Evolutionary conservation across 64 coral and sea anemone genomes (phyloP), one percentile per base, ranked within the genome.

Genomic region (Anthopleura sola): DNA sequence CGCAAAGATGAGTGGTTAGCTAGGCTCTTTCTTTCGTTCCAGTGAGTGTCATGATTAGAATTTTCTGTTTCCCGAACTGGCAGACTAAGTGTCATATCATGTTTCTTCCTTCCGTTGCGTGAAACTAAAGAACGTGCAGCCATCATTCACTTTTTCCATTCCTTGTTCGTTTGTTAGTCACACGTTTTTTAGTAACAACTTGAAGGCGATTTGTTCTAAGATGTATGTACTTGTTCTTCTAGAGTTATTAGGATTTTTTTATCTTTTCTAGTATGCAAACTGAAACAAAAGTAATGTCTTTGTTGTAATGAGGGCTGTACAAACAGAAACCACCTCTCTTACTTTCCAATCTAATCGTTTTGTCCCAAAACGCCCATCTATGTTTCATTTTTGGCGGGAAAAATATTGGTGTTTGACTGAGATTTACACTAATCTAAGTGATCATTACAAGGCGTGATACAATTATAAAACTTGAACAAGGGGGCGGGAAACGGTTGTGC

Each of bases 391-490:
- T 16, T 71, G 10, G 66, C 66, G 66, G 66, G 66, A 71, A 71
- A 34, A 34, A 12, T 71, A 10, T 71, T 34, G 24, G 13, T 71
- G 66, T 71, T 71, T 34, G 66, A 34, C n/a, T 71, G n/a, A 29
- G n/a, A 71, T 71, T 71, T 71, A 29, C 29, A 71, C 66, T 71
- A 71, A 71, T 71, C 44, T 40, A 48, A 79, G 36, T 79, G 76
- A 79, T 79, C 37, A 44, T 79, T 48, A 48, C 76, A 13, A 83
- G 82, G 82, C 82, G 82, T 83, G 82, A 54, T 83, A 49, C 82
- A 83, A 83, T 83, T 83, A 83, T 34, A 55, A 53, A 56, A 33
- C 29, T 49, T 83, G 82, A 83, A 83, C 82, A 83, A 83, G 82
- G 82, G 82, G 82, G 82, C 82, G 82, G 82, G 82, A 56, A 56